phyloP scores from a whole-genome alignment of 1,140 invertebrate genomes.

The Ceratosolen fusciceps region DNA sequence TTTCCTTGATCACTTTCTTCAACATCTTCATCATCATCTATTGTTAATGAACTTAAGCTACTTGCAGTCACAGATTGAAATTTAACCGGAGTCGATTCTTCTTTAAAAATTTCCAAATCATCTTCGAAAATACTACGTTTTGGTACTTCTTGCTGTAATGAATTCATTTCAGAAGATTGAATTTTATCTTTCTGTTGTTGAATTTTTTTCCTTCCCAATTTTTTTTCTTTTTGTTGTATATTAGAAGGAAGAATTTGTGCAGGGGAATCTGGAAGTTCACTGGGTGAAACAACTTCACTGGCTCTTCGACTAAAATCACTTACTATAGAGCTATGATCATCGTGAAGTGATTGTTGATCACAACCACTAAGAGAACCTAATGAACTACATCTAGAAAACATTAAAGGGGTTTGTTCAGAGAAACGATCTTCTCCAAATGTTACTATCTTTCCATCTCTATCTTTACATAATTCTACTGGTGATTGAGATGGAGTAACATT shows the following conservation, averaged over 20 bases:
- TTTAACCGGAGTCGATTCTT: constrained; percentile 87
- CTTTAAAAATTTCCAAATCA: constrained; percentile 82
- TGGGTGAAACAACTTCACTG: constrained; percentile 94
- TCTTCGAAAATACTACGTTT: constrained; percentile 82
- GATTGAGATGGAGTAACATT: constrained; percentile 49
- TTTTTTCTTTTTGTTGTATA: constrained; percentile 42
- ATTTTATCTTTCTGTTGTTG: constrained; percentile 14
- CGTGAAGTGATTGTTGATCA: constrained; percentile 83
- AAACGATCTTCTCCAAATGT: constrained; percentile 79
- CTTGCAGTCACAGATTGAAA: constrained; percentile 82
- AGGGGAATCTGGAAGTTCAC: constrained; percentile 94
- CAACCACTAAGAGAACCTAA: constrained; percentile 91
- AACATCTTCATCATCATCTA: constrained; percentile 72
- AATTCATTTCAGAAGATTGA: constrained; percentile 19
- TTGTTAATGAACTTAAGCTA: constrained; percentile 84
- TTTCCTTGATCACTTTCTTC: constrained; percentile 30
- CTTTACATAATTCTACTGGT: constrained; percentile 39
- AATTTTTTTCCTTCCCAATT: constrained; percentile 21
- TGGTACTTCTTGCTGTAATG: constrained; percentile 22
- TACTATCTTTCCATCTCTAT: constrained; percentile 72
- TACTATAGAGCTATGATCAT: constrained; percentile 89
- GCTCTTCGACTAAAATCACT: constrained; percentile 93
- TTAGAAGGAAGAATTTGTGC: constrained; percentile 85
- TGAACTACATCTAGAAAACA: constrained; percentile 94
- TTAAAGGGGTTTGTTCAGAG: constrained; percentile 91